phyloP scores from a whole-genome alignment of 2,113 vertebrate genomes.

The Lipotes vexillifer region DNA sequence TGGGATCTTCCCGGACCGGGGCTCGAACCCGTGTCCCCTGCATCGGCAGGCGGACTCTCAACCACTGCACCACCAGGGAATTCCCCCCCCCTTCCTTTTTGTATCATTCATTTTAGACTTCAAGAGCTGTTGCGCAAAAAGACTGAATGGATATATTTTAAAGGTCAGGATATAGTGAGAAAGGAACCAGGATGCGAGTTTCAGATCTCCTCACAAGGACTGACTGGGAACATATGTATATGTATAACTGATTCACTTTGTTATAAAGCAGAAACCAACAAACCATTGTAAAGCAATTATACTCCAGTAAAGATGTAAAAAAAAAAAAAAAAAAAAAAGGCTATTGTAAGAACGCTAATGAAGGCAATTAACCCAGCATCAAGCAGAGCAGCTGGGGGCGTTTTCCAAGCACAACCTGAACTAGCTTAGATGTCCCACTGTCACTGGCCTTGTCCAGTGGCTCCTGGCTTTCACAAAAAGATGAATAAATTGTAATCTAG shows the following conservation, averaged over 20 bases:
- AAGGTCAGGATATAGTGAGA: constrained; percentile 27
- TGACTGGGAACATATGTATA: constrained; percentile 1
- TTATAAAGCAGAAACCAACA: no score
- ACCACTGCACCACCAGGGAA: no score
- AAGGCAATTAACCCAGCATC: constrained; percentile 69
- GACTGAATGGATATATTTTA: not conserved
- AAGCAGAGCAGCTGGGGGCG: constrained; percentile 50
- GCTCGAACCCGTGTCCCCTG: no score
- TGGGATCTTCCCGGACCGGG: no score
- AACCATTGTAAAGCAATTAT: no score
- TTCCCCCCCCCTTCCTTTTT: not conserved
- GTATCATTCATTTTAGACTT: constrained; percentile 16
- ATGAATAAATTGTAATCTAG: constrained; percentile 54
- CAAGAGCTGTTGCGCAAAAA: constrained; percentile 4
- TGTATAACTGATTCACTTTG: no score
- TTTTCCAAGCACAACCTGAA: constrained; percentile 51
- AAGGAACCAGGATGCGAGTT: not conserved
- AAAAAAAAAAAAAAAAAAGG: not conserved
- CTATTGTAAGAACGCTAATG: constrained; percentile 62
- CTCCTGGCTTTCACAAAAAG: constrained; percentile 18
- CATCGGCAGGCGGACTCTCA: no score
- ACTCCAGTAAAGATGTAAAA: no score
- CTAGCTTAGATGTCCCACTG: constrained; percentile 18
- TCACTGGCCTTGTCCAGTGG: not conserved
- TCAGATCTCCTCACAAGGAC: constrained; percentile 11